Percentiles rank a stretch among this genome's conserved stretches.
phyloP scores from a whole-genome alignment of 1,140 invertebrate species.

The Marisa cornuarietis region DNA sequence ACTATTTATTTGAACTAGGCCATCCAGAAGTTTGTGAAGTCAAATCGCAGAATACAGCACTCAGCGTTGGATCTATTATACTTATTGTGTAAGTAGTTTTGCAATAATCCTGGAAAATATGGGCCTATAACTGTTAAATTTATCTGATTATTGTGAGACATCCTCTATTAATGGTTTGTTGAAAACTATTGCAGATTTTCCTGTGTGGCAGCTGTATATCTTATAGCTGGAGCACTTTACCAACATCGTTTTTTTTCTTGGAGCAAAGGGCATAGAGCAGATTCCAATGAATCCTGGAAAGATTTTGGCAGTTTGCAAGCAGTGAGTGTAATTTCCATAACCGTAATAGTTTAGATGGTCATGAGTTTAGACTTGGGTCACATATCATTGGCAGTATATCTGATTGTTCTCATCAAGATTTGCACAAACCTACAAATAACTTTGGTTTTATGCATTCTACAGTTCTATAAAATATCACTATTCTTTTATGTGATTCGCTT shows the following conservation, averaged over 20 bases:
- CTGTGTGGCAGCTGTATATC: slow-evolving; percentile 52
- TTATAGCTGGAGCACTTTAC: slow-evolving; percentile 62
- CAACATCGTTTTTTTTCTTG: slow-evolving; percentile 60
- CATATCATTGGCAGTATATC: too few relatives aligned
- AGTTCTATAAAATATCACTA: too few relatives aligned
- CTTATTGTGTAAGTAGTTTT: slow-evolving; percentile 40
- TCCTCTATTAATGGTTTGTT: not conserved
- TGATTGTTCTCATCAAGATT: too few relatives aligned
- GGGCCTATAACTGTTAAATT: not conserved
- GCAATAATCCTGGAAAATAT: not conserved
- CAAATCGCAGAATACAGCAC: slow-evolving; percentile 15
- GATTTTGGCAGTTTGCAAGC: slow-evolving; percentile 67
- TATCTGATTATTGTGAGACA: not conserved
- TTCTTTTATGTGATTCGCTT: too few relatives aligned
- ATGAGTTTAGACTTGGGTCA: too few relatives aligned
- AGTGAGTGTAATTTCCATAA: slow-evolving; percentile 41
- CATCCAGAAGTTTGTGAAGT: slow-evolving; percentile 35
- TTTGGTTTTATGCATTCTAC: too few relatives aligned
- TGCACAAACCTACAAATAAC: too few relatives aligned
- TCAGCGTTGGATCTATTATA: slow-evolving; percentile 50
- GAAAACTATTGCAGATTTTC: slow-evolving; percentile 50
- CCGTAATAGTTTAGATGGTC: too few relatives aligned
- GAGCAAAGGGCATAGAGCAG: slow-evolving; percentile 66
- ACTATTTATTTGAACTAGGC: slow-evolving; percentile 51
- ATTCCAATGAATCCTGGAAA: slow-evolving; percentile 66